phyloP scores from a whole-genome alignment of 2,888 invertebrate genomes.

The Seira musarum region DNA sequence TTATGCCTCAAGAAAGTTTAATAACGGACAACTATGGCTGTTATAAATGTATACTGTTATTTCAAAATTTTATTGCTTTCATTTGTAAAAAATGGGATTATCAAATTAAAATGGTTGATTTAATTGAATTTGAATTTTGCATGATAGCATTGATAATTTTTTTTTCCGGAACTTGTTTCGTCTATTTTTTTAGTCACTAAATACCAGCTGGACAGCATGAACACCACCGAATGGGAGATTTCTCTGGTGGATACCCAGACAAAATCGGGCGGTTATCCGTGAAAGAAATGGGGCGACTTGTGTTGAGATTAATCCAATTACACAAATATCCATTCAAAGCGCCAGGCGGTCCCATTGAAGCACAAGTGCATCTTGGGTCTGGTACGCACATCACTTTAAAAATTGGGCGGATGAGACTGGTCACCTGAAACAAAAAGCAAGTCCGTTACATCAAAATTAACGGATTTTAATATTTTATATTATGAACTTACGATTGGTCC shows the following conservation, averaged over 20 bases:
- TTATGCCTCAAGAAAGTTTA: too few relatives aligned
- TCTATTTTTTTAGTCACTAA: neutral
- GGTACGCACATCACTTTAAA: constrained; percentile 21
- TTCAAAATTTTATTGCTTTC: too few relatives aligned
- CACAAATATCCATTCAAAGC: constrained; percentile 18
- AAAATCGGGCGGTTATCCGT: neutral
- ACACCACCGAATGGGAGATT: constrained; percentile 9
- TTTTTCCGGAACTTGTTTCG: neutral
- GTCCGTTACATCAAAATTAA: neutral
- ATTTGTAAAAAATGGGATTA: too few relatives aligned
- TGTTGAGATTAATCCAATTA: constrained; percentile 38
- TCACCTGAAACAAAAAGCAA: neutral
- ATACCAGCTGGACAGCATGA: constrained; percentile 34
- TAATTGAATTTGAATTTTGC: too few relatives aligned
- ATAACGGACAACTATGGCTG: too few relatives aligned
- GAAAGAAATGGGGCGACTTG: constrained; percentile 2
- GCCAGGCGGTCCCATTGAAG: constrained; percentile 12
- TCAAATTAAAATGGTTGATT: too few relatives aligned
- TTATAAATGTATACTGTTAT: too few relatives aligned
- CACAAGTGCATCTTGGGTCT: constrained; percentile 32
- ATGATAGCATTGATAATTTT: too few relatives aligned
- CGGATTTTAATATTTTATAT: too few relatives aligned
- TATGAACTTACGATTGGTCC: constrained; percentile 32
- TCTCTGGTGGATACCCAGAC: neutral
- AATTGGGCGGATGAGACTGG: neutral